Conservation (phyloP, 1,140 invertebrate species). For the Elymnias hypermnestra region DNA sequence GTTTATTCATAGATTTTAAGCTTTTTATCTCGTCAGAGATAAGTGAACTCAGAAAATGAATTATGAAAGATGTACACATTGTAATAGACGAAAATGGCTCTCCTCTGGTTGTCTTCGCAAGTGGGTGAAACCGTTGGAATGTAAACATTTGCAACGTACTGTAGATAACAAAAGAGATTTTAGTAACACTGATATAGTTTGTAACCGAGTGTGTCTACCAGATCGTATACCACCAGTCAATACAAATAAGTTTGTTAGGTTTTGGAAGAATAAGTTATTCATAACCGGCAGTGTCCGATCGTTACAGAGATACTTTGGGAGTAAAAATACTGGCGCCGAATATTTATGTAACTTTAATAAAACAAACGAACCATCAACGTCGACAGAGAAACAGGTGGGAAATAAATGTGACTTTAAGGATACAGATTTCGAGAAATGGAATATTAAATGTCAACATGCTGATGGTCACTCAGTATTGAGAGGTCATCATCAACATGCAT, state of each 20-base stretch:
- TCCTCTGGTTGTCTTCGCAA: conserved; percentile 63
- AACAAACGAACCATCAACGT: conserved; percentile 42
- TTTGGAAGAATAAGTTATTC: conserved; percentile 70
- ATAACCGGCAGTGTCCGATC: conserved; percentile 62
- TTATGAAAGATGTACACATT: conserved; percentile 65
- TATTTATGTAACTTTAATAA: conserved; percentile 51
- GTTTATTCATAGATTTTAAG: too few relatives aligned
- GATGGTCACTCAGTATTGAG: conserved; percentile 64
- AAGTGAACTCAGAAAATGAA: conserved; percentile 58
- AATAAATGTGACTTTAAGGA: conserved; percentile 39
- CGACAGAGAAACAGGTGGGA: conserved; percentile 41
- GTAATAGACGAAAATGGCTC: conserved; percentile 66
- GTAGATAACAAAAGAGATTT: conserved; percentile 66
- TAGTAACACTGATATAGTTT: conserved; percentile 58
- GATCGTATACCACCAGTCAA: conserved; percentile 49
- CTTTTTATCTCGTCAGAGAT: not conserved
- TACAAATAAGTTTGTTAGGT: conserved; percentile 63
- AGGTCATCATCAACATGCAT: conserved; percentile 63
- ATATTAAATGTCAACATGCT: conserved; percentile 59
- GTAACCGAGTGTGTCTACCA: conserved; percentile 55
- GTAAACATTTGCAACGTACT: conserved; percentile 69
- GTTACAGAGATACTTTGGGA: conserved; percentile 63
- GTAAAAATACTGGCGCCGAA: conserved; percentile 47
- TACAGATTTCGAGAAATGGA: conserved; percentile 37
- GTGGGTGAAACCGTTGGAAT: conserved; percentile 70